phyloP scores from a whole-genome alignment of 2,113 vertebrate genomes.

The Eonycteris spelaea region DNA sequence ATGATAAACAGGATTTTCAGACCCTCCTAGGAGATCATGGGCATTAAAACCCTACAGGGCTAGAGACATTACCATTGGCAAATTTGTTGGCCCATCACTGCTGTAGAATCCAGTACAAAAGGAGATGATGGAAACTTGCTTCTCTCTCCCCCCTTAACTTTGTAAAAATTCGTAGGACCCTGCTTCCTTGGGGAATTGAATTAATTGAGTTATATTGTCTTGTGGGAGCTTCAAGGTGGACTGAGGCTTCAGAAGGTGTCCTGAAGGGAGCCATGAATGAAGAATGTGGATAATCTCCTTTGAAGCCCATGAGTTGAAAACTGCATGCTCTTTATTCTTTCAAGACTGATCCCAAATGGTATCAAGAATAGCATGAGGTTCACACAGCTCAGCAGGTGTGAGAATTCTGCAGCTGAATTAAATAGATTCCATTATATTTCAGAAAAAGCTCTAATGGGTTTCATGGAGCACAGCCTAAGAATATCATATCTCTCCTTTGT shows the following conservation, averaged over 20 bases:
- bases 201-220: conserved; percentile 31
- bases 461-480: conserved; percentile 45
- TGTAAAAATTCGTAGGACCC: not conserved
- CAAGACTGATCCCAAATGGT: conserved; percentile 55
- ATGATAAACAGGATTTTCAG: not conserved
- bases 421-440: conserved; percentile 56
- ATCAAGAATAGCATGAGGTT: conserved; percentile 66
- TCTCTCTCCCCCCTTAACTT: not conserved
- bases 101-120: not conserved
- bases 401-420: conserved; percentile 62
- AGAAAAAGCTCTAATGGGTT: conserved; percentile 54
- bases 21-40: not conserved
- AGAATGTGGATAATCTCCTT: conserved; percentile 32
- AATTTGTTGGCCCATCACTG: not conserved
- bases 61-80: not conserved
- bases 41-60: not conserved
- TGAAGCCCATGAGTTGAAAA: conserved; percentile 48
- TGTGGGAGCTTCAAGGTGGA: not conserved
- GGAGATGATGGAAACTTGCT: not conserved
- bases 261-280: not conserved
- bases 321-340: conserved; percentile 48
- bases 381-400: conserved; percentile 59
- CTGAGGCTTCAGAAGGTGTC: not conserved
- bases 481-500: conserved; percentile 50
- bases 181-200: not conserved